Percentiles rank a stretch among this genome's conserved stretches.
These are phyloP conservation scores for Hydrolagus affinis DNA, from an alignment of 2,113 vertebrate species.

Conservation along the genomic window DNA sequence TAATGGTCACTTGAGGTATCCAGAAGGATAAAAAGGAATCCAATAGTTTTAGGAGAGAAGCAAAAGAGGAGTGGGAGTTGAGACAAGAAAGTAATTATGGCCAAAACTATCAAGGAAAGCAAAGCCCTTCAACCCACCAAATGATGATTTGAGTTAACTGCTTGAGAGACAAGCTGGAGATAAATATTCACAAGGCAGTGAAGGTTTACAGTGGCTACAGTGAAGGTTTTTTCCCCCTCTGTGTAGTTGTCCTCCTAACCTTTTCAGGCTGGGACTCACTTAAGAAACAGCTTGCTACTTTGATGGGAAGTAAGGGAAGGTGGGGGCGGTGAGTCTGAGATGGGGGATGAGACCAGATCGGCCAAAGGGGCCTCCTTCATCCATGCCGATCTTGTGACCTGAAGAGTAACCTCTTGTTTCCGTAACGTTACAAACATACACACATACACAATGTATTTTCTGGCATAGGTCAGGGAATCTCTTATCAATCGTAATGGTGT, in stretches of 20 bases:
- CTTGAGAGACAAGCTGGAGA: background rate
- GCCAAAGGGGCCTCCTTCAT: too few species aligned
- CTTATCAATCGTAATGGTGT: constrained; percentile 6
- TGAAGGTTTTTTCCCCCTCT: constrained; percentile 4
- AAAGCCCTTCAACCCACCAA: constrained; percentile 11
- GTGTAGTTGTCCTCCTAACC: background rate
- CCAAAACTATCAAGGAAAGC: too few species aligned
- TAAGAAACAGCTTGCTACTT: too few species aligned
- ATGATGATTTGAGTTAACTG: background rate
- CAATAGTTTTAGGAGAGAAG: too few species aligned
- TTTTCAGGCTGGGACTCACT: background rate
- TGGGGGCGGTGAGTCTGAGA: too few species aligned
- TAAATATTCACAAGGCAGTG: constrained; percentile 12
- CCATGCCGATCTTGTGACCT: background rate
- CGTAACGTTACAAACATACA: background rate
- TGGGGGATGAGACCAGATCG: too few species aligned
- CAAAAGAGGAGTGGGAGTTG: too few species aligned
- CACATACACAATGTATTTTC: background rate
- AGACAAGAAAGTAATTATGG: too few species aligned
- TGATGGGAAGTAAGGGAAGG: too few species aligned
- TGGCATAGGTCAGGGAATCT: background rate
- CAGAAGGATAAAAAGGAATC: too few species aligned
- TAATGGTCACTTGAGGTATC: too few species aligned
- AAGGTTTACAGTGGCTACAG: background rate
- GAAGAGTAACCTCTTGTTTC: background rate